Evolutionary conservation across 2,888 invertebrate genomes (phyloP).

Genomic region (Gandaritis pyraliata): DNA sequence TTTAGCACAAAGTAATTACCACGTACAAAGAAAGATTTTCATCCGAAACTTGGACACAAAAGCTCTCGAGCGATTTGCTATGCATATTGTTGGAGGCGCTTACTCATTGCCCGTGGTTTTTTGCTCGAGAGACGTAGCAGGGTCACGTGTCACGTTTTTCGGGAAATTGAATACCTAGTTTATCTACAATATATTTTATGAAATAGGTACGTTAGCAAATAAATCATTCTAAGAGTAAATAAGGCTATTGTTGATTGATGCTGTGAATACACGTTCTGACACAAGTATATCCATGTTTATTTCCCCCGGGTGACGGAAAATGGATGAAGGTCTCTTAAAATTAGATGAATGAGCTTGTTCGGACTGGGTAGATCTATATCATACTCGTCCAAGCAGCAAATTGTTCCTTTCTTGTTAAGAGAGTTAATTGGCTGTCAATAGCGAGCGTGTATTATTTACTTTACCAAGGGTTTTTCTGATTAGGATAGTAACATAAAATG

Average conservation of each 20-base stretch:
- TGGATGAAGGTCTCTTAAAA: conserved; percentile 41
- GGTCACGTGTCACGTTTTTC: neutral
- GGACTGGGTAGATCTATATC: conserved; percentile 28
- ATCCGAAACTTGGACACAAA: conserved; percentile 20
- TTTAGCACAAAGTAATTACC: conserved; percentile 25
- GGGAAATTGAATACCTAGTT: too few relatives aligned
- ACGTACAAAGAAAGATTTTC: conserved; percentile 29
- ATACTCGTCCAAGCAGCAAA: conserved; percentile 40
- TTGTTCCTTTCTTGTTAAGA: conserved; percentile 40
- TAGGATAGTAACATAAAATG: neutral
- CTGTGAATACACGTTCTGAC: conserved; percentile 34
- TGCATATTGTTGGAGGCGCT: conserved; percentile 31
- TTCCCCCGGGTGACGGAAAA: conserved; percentile 34
- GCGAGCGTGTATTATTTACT: conserved; percentile 5
- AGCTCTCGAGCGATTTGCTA: conserved; percentile 29
- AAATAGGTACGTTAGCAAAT: conserved; percentile 6
- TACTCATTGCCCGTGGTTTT: conserved; percentile 5
- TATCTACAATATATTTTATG: conserved; percentile 1
- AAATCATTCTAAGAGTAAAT: neutral
- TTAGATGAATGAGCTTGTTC: conserved; percentile 42
- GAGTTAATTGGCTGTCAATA: conserved; percentile 34
- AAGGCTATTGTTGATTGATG: conserved; percentile 37
- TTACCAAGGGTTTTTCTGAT: conserved; percentile 9
- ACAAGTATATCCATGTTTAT: conserved; percentile 39
- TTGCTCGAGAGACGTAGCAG: conserved; percentile 14